Percentiles rank a stretch among this genome's conserved stretches.
Evolutionary conservation across 2,888 invertebrate species (phyloP).

Genomic region (Callimorpha dominula): DNA sequence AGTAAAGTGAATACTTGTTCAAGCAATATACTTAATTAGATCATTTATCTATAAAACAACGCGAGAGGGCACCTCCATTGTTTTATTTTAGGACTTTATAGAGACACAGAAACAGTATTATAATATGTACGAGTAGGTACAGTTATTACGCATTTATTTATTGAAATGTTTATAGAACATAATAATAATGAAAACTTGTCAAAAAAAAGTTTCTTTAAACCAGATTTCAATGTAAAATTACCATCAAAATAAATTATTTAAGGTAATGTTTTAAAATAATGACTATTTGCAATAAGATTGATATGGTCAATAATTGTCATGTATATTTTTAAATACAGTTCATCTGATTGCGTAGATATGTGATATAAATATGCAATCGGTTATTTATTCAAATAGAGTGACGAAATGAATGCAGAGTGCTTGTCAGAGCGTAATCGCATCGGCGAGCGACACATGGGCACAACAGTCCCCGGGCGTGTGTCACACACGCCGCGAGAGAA

Average conservation of each 20-base stretch:
- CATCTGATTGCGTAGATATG: conserved; percentile 68
- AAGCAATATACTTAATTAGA: conserved; percentile 67
- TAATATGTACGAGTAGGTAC: background rate
- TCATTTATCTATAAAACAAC: conserved; percentile 65
- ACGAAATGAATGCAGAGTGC: conserved; percentile 79
- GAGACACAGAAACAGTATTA: conserved; percentile 5
- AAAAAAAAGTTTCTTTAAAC: conserved; percentile 9
- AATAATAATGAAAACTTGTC: conserved; percentile 15
- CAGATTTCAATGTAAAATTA: conserved; percentile 21
- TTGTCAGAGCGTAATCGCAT: conserved; percentile 71
- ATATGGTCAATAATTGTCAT: conserved; percentile 66
- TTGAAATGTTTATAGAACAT: conserved; percentile 1
- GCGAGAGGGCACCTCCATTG: conserved; percentile 24
- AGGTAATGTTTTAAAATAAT: conserved; percentile 22
- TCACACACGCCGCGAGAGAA: conserved; percentile 80
- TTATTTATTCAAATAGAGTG: conserved; percentile 83
- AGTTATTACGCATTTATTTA: background rate
- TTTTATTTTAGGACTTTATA: conserved; percentile 17
- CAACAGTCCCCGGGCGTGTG: conserved; percentile 62
- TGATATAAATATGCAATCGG: conserved; percentile 76
- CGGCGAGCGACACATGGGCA: conserved; percentile 61
- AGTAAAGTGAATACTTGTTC: conserved; percentile 73
- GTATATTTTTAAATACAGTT: conserved; percentile 65
- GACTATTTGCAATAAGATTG: conserved; percentile 62
- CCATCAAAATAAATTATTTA: conserved; percentile 21